Conservation (phyloP, 2,113 vertebrate species). For the Eulemur rufifrons region DNA sequence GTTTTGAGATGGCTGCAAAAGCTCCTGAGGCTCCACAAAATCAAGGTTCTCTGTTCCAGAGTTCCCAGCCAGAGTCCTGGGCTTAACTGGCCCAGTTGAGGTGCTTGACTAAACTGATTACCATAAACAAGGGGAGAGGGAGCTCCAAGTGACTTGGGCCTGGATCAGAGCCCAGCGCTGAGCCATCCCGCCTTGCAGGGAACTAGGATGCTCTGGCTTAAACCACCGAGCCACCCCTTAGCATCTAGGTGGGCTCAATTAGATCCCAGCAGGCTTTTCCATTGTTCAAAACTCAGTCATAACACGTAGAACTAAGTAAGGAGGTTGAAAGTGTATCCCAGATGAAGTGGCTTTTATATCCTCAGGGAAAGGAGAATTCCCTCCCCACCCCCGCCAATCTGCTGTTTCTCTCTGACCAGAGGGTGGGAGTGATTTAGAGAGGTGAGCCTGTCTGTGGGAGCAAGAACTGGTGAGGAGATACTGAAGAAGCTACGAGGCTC, state of each 20-base stretch:
- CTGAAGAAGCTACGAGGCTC: neutral
- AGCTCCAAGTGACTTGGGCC: neutral
- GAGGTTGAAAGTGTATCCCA: neutral
- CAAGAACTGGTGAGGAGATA: neutral
- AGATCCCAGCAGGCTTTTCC: neutral
- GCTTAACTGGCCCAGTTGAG: neutral
- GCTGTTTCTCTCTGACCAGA: neutral
- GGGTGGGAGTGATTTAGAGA: neutral
- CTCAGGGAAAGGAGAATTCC: neutral
- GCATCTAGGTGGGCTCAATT: neutral
- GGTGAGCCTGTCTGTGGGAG: neutral
- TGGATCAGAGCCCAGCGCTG: neutral
- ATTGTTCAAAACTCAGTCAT: neutral
- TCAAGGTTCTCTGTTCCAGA: neutral
- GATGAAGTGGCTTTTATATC: neutral
- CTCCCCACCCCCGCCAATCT: neutral
- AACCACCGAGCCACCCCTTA: neutral
- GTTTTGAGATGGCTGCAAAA: neutral
- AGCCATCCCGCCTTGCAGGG: neutral
- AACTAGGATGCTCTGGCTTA: neutral
- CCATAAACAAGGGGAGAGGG: neutral
- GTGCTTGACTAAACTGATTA: neutral
- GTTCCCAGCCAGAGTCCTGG: neutral
- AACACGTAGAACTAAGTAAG: neutral
- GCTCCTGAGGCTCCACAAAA: neutral